A percentile compares a stretch with the other conserved stretches of the same genome.
Evolutionary conservation across 2,113 vertebrate species (phyloP).

Genomic region (Petrocephalus zakoni): DNA sequence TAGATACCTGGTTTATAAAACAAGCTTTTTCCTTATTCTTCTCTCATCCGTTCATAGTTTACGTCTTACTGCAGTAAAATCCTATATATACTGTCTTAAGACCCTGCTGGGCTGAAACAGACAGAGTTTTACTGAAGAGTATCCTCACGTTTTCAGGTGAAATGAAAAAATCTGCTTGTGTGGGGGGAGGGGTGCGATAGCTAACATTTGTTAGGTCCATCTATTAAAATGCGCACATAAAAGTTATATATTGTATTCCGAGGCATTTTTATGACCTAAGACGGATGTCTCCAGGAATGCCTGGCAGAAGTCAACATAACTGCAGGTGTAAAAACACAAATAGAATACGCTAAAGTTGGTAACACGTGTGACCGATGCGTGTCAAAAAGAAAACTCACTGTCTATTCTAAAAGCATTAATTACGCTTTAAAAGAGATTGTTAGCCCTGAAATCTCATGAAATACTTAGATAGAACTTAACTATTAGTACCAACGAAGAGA

Average conservation of each 20-base stretch:
- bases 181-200: background rate
- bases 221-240: conserved; percentile 23
- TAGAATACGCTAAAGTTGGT: background rate
- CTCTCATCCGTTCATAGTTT: background rate
- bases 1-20: background rate
- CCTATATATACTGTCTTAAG: background rate
- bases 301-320: conserved; percentile 15
- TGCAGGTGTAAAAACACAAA: conserved; percentile 29
- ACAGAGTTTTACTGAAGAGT: background rate
- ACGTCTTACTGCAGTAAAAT: background rate
- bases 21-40: background rate
- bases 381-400: background rate
- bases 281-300: conserved; percentile 22
- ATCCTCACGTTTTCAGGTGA: background rate
- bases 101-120: background rate
- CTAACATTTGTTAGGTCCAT: conserved; percentile 20
- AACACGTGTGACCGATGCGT: conserved; percentile 6
- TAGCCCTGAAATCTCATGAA: background rate
- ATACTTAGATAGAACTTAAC: background rate
- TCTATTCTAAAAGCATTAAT: background rate
- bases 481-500: background rate
- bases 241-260: conserved; percentile 26
- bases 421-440: background rate
- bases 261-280: conserved; percentile 26
- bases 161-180: background rate